Evolutionary conservation across 2,113 vertebrate species (phyloP), one percentile per base, ranked within the genome.

Genomic region (Cnemophilus loriae): DNA sequence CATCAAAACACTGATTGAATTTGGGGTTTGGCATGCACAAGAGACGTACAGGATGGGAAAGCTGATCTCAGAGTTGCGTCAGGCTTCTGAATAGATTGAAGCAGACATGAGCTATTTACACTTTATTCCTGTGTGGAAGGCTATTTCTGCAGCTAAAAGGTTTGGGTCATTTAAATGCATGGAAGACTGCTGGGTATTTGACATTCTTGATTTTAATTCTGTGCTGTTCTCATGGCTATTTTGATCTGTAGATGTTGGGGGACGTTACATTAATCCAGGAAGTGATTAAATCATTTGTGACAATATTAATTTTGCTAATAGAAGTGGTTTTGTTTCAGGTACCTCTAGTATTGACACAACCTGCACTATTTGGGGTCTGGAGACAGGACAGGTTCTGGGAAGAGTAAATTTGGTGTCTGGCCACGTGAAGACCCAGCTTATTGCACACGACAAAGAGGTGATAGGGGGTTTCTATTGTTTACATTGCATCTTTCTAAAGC

Each of bases 371-470:
- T 99, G 99, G 99, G 99, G 99, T 11, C 95, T 99, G 97, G 99
- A 99, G 97, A 99, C 99, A 1, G 99, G 99, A 50, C 99, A 99
- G 96, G 99, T 99, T 67, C 94, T 99, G 57, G 99, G 99, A 50
- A 98, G 99, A 83, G 99, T 99, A 55, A 99, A 99, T 97, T 98
- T 99, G 42, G 99, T 99, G 68, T 99, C 99, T 37, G 99, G 99
- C 81, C 99, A 99, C 0, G 99, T 99, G 96, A 99, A 99, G 98
- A 99, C 99, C 6, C 99, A 99, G 87, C 98, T 99, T 79, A 99
- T 99, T 37, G 99, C 99, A 13, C 99, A 99, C 26, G 99, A 99
- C 97, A 99, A 99, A 98, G 99, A 99, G 99, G 99, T 99, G 82
- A 95, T 44, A 18, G 49, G 49, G 60, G 30, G 11, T 57, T 68